phyloP scores from a whole-genome alignment of 2,888 invertebrate genomes.

The Palloptera scutellata region DNA sequence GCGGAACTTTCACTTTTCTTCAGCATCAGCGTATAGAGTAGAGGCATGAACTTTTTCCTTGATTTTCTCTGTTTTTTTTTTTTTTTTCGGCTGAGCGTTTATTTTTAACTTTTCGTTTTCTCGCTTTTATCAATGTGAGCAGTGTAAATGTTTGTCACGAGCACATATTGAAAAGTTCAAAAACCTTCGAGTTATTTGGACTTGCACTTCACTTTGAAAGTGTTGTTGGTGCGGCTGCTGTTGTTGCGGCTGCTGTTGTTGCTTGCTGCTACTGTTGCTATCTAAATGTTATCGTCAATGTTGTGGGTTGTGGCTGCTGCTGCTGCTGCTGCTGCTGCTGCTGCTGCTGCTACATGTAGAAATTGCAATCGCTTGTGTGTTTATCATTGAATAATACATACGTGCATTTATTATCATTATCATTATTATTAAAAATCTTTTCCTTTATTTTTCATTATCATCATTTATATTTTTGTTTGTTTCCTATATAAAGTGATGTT shows the following conservation, averaged over 20 bases:
- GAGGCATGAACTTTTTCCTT: too few species aligned
- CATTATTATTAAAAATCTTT: too few species aligned
- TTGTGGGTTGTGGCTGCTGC: neutral
- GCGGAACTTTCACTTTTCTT: conserved; percentile 2
- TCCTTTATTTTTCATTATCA: too few species aligned
- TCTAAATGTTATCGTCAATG: neutral
- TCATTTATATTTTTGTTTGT: too few species aligned
- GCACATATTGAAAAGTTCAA: conserved; percentile 1
- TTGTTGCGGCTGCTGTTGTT: neutral
- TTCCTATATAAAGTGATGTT: too few species aligned
- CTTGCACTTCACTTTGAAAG: conserved; percentile 4
- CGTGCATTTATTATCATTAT: too few species aligned
- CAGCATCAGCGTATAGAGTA: neutral
- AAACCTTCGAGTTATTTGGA: conserved; percentile 3
- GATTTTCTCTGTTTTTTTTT: too few species aligned
- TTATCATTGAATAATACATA: conserved; percentile 5
- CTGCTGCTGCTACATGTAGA: neutral
- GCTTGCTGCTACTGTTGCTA: neutral
- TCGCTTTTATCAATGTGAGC: neutral
- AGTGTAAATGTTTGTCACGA: neutral
- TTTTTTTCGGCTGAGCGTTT: neutral
- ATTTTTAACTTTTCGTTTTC: neutral
- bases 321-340: neutral
- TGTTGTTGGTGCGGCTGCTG: neutral
- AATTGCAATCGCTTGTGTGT: neutral